phyloP scores from a whole-genome alignment of 1,140 invertebrate species.

The Pseudomyrmex sp. region DNA sequence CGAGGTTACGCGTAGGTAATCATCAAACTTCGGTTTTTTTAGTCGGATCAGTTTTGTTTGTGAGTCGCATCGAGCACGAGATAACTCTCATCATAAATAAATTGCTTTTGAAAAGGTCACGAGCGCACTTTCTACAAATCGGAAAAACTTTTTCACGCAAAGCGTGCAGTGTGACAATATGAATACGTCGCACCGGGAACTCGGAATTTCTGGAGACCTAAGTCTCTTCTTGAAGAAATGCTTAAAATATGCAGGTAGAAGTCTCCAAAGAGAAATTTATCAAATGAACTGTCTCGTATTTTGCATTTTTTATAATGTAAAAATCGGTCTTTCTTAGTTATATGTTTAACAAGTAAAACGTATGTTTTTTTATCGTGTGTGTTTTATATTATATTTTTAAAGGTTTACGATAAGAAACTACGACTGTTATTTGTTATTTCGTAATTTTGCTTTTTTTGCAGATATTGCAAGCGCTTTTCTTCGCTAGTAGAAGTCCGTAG shows the following conservation, averaged over 20 bases:
- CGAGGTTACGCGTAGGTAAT: slow-evolving; percentile 11
- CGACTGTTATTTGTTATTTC: neutral
- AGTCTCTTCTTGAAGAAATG: neutral
- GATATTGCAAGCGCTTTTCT: neutral
- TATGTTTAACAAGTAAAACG: too few relatives aligned
- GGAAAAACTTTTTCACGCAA: neutral
- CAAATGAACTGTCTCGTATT: neutral
- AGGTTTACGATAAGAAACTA: neutral
- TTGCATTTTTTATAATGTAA: neutral
- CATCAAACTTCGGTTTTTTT: neutral
- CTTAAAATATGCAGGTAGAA: slow-evolving; percentile 4
- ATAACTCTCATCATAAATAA: slow-evolving; percentile 30
- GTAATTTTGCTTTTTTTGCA: neutral
- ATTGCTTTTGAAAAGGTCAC: neutral
- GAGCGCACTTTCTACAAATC: neutral
- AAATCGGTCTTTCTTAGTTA: too few relatives aligned
- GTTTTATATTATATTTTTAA: neutral
- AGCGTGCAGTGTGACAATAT: neutral
- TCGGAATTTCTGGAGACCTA: neutral
- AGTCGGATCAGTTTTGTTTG: slow-evolving; percentile 21
- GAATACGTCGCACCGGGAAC: neutral
- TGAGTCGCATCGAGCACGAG: neutral
- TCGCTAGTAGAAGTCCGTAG: neutral
- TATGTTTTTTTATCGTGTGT: neutral
- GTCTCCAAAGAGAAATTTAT: neutral